A percentile compares a stretch with the other conserved stretches of the same genome.
Evolutionary conservation across 2,113 vertebrate genomes (phyloP).

Genomic region (Arothron firmamentum): DNA sequence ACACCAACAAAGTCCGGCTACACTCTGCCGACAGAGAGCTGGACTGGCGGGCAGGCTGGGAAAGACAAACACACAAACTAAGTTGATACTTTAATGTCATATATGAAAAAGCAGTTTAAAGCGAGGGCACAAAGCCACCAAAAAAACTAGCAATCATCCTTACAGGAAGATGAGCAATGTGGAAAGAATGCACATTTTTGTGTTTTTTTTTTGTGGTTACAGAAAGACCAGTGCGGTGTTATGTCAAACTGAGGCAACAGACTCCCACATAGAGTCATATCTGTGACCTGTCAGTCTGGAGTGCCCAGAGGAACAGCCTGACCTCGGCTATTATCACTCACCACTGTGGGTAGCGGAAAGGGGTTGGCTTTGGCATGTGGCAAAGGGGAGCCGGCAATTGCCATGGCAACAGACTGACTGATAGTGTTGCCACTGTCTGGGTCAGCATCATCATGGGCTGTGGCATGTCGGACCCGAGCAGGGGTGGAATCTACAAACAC

Average conservation of each 20-base stretch:
- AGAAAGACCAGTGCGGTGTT: constrained; percentile 5
- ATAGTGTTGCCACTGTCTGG: constrained; percentile 77
- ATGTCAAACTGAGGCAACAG: constrained; percentile 22
- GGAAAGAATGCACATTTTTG: constrained; percentile 25
- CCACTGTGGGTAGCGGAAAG: constrained; percentile 76
- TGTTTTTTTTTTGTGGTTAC: constrained; percentile 7
- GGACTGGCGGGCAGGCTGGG: constrained; percentile 77
- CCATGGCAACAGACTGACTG: constrained; percentile 89
- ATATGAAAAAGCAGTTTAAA: background rate
- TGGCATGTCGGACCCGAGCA: constrained; percentile 76
- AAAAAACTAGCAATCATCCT: constrained; percentile 27
- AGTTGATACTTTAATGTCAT: constrained; percentile 27
- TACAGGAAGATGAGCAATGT: background rate
- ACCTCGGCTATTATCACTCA: constrained; percentile 72
- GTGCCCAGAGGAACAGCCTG: constrained; percentile 37
- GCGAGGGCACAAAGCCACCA: constrained; percentile 44
- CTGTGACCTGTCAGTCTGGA: constrained; percentile 40
- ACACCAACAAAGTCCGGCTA: constrained; percentile 84
- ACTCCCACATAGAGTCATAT: constrained; percentile 35
- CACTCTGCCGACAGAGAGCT: constrained; percentile 81
- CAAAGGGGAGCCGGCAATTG: constrained; percentile 87
- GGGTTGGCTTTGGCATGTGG: constrained; percentile 77
- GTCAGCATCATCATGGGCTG: constrained; percentile 79
- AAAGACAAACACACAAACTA: constrained; percentile 42
- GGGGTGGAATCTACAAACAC: constrained; percentile 75